Evolutionary conservation across 2,797 vertebrate genomes (phyloP), one percentile per base, ranked within the genome.

Genomic region (Epinephelus malabaricus): DNA sequence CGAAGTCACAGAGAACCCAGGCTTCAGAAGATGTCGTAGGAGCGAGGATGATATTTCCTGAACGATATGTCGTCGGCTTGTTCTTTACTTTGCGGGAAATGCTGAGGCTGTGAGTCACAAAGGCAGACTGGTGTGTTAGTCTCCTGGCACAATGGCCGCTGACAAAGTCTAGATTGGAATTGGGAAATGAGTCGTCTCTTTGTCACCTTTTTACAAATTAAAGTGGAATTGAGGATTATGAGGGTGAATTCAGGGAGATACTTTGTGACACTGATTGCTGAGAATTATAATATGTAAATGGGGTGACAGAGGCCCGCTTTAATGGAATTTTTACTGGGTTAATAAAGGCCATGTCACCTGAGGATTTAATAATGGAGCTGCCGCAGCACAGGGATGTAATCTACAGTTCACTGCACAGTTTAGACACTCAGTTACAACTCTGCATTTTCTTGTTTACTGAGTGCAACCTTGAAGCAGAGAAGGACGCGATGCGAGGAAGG

Each of bases 131-230:
- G 17, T 56, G 23, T 6, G 18, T 8, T 47, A 2, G 40, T 79
- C 47, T 76, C 73, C 65, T 60, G 67, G 15, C 46, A 43, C 55
- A 55, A 10, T 60, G 54, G 43, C 34, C 54, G 21, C 60, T 46
- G 56, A 74, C 53, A 7, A 60, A 73, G 67, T 40, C 50, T 4
- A 68, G 55, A 67, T 59, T 63, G 46, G 66, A 87, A 40, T 14
- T 43, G 49, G 69, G 65, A 73, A 76, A 73, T 73, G 15, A 81
- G 47, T 62, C 21, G 25, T 51, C 70, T 45, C 50, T 50, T 25
- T 47, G 11, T 73, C 76, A 79, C 76, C 83, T 86, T 85, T 82
- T 71, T 25, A 40, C 66, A 75, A 79, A 87, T 69, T 18, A 46
- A 69, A 78, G 56, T 38, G 40, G 58, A 79, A 76, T 1, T 68